A percentile compares a stretch with the other conserved stretches of the same genome.
These are phyloP conservation scores for Metallyticus violacea DNA, from an alignment of 2,888 invertebrate genomes.

Conservation along the genomic window DNA sequence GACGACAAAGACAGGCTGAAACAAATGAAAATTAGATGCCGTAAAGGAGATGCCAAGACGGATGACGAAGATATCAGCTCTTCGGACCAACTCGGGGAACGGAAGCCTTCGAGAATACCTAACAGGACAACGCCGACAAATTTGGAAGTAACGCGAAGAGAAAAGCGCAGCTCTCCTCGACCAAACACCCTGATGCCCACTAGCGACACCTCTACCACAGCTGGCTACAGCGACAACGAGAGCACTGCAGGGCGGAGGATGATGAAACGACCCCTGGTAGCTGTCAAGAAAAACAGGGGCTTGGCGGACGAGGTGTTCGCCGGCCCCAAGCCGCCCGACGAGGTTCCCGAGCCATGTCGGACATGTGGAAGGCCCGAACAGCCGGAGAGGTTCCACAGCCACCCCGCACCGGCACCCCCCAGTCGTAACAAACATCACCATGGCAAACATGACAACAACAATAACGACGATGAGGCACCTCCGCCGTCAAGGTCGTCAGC, in stretches of 20 bases:
- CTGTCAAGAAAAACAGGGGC: conserved; percentile 12
- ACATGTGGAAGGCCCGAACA: conserved; percentile 65
- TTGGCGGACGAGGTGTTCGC: conserved; percentile 27
- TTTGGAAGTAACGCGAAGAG: neutral
- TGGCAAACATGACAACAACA: neutral
- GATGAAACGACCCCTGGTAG: neutral
- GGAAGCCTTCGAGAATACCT: neutral
- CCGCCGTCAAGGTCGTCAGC: neutral
- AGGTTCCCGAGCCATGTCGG: conserved; percentile 56
- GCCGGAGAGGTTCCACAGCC: conserved; percentile 64
- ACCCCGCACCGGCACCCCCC: conserved; percentile 43
- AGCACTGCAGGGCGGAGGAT: neutral
- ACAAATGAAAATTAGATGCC: neutral
- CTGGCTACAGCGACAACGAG: neutral
- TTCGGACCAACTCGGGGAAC: neutral
- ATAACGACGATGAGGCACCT: neutral
- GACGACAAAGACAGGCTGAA: neutral
- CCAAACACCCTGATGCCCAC: neutral
- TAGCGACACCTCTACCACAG: neutral
- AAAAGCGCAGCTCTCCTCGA: neutral
- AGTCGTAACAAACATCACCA: neutral
- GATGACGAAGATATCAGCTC: conserved; percentile 28
- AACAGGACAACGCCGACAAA: no score
- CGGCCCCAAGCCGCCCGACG: conserved; percentile 14
- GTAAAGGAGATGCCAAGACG: neutral